Base-by-base conservation (phyloP, 2,888 invertebrate species). In the Podabrus alpinus region DNA sequence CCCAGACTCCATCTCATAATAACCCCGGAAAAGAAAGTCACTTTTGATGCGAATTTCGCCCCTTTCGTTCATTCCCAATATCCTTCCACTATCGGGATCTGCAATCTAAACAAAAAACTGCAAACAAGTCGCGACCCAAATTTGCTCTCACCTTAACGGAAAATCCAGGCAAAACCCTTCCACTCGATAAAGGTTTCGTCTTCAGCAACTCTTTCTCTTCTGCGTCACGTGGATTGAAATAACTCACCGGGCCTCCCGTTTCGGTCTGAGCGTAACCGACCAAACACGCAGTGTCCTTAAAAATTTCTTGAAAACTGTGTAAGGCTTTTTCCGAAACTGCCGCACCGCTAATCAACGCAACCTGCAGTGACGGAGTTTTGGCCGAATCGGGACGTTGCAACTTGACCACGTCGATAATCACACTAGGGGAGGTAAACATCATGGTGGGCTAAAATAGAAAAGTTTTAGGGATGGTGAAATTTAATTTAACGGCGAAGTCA, bases 21-120 rank as follows among this genome's bases (percentile, higher is more conserved):
- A 90, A 5, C 87, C 88, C 85, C 88, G 82, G 75, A 86, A 83
- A 29, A 77, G n/a, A 29, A 69, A 81, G 16, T 82, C 78, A 5
- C 80, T 87, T 84, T 88, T 89, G 1, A 90, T 13, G 86, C 89
- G 88, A n/a, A 91, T 80, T 79, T 91, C 91, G 15, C 91, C 91
- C 0, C 85, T 82, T 15, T 86, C 79, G 74, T 89, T 87, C 1
- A 89, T 86, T 60, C 89, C 89, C 4, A 85, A 77, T 15, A 88
- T 86, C 82, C 88, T 82, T 73, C 86, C 85, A 0, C 88, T 89
- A 11, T 88, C 87, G 2, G 84, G 78, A 72, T 90, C 85, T 11
- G 89, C 83, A 61, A 90, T 79, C 90, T 90, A 80, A 15, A 21
- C 7, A 1, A 17, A 64, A 61, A 87, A 62, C 59, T 25, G 15